These are phyloP conservation scores for Oscheius sp. DNA, from an alignment of 2,888 invertebrate genomes.

Conservation along the genomic window DNA sequence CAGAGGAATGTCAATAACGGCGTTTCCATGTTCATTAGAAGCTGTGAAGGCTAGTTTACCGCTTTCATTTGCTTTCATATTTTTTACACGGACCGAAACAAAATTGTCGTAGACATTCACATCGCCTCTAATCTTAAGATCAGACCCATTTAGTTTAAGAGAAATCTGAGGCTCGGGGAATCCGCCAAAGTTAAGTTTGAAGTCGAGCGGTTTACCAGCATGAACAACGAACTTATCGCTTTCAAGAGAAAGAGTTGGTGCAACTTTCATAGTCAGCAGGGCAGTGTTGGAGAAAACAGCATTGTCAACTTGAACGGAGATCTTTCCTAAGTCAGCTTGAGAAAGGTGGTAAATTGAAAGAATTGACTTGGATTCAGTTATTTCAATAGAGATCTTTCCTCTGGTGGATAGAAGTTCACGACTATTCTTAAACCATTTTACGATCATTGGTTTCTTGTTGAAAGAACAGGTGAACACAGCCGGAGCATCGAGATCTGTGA, in stretches of 20 bases:
- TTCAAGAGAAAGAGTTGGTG: slow-evolving; percentile 38
- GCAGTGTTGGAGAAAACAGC: slow-evolving; percentile 34
- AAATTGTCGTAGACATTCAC: slow-evolving; percentile 69
- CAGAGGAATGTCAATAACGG: slow-evolving; percentile 38
- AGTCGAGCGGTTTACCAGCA: slow-evolving; percentile 56
- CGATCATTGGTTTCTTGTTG: not conserved
- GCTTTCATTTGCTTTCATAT: slow-evolving; percentile 75
- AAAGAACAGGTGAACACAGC: slow-evolving; percentile 1
- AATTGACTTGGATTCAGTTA: slow-evolving; percentile 19
- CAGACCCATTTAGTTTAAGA: slow-evolving; percentile 71
- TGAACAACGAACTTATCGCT: slow-evolving; percentile 6
- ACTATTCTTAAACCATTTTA: slow-evolving; percentile 22
- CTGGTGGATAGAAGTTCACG: slow-evolving; percentile 26
- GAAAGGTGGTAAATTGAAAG: slow-evolving; percentile 59
- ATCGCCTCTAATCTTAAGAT: slow-evolving; percentile 38
- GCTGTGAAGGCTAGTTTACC: slow-evolving; percentile 79
- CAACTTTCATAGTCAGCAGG: slow-evolving; percentile 36
- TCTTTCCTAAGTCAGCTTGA: slow-evolving; percentile 57
- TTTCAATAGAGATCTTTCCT: slow-evolving; percentile 17
- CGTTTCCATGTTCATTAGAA: slow-evolving; percentile 35
- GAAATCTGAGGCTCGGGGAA: slow-evolving; percentile 57
- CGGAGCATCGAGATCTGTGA: not conserved
- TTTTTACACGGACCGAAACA: slow-evolving; percentile 76
- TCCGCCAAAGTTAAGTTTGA: slow-evolving; percentile 47
- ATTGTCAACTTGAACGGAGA: slow-evolving; percentile 41